Base-by-base conservation (phyloP, 2,113 vertebrate genomes). In the Cinclus cinclus region DNA sequence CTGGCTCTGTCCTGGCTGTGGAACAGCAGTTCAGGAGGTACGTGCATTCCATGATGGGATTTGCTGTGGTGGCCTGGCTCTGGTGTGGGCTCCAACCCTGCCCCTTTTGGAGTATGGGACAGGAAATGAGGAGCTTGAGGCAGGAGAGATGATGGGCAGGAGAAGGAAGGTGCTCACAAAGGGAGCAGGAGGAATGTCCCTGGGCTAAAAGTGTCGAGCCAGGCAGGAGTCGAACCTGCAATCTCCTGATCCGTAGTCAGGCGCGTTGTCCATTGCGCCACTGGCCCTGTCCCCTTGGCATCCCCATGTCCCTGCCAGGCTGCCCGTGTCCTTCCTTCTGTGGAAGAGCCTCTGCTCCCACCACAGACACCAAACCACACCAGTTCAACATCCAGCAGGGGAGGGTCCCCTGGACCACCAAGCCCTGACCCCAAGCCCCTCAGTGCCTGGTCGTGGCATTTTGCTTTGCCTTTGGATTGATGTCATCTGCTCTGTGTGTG, bases 211-310 rank as follows among this genome's bases (percentile, higher is more conserved):
- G 37, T 10, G n/a, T 27, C 22, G 87, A 84, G 97, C 97, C 97
- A 98, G 97, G 96, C 97, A 98, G 97, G 98, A 98, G 97, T 97
- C 78, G 95, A 98, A 98, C 97, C 97, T 98, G 94, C 96, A 98
- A 83, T 97, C 97, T 98, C 97, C 97, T 98, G 87, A 93, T 97
- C 97, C 94, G 83, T 97, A 97, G 96, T 97, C 96, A 97, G 97
- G 96, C 58, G 83, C 85, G 92, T 97, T 97, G 81, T 97, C 97
- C 97, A 97, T 97, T 97, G 96, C 87, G 62, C 97, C 97, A 98
- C 97, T 96, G 97, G 95, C 87, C 79, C 79, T 1, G 5, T 50
- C 9, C n/a, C 24, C 46, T 15, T 1, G 5, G 3, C 17, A 27
- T 6, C 5, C 12, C 33, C 33, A 5, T 1, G 28, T 3, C 31